A percentile compares a stretch with the other conserved stretches of the same genome.
Evolutionary conservation across 2,797 vertebrate species (phyloP).

Genomic region (Naso thynnoides): DNA sequence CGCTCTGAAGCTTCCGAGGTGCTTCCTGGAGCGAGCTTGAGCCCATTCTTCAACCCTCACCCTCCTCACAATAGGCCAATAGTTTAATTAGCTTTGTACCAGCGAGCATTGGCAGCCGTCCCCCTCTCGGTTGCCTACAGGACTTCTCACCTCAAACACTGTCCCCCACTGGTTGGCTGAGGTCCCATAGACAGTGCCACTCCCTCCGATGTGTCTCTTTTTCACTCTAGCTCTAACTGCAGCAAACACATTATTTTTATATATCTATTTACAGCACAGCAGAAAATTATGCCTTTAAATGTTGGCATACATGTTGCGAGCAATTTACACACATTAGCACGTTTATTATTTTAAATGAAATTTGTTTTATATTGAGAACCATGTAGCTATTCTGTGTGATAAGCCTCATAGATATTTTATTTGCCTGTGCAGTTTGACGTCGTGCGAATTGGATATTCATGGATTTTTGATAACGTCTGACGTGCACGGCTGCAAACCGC

Average conservation of each 20-base stretch:
- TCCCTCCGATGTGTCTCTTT: conserved; percentile 31
- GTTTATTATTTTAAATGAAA: background rate
- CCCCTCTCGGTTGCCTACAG: conserved; percentile 47
- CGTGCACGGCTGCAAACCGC: conserved; percentile 13
- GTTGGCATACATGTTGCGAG: background rate
- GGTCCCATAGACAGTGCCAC: conserved; percentile 52
- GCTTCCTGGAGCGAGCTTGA: conserved; percentile 59
- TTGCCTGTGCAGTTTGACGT: background rate
- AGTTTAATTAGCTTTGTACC: conserved; percentile 81
- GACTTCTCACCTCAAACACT: conserved; percentile 70
- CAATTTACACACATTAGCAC: background rate
- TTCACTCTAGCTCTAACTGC: background rate
- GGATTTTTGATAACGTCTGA: conserved; percentile 22
- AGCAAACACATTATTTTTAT: background rate
- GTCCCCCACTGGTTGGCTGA: conserved; percentile 70
- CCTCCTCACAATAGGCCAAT: conserved; percentile 67
- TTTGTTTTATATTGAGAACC: background rate
- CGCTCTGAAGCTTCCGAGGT: conserved; percentile 45
- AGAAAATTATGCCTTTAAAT: background rate
- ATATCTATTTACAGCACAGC: background rate
- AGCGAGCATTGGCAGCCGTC: conserved; percentile 60
- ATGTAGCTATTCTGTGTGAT: background rate
- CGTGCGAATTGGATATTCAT: conserved; percentile 41
- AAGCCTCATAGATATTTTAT: conserved; percentile 6
- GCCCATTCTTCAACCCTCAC: conserved; percentile 63